These are phyloP conservation scores for Botrylloides violaceus DNA, from an alignment of 23 tunicate genomes.

Conservation along the genomic window DNA sequence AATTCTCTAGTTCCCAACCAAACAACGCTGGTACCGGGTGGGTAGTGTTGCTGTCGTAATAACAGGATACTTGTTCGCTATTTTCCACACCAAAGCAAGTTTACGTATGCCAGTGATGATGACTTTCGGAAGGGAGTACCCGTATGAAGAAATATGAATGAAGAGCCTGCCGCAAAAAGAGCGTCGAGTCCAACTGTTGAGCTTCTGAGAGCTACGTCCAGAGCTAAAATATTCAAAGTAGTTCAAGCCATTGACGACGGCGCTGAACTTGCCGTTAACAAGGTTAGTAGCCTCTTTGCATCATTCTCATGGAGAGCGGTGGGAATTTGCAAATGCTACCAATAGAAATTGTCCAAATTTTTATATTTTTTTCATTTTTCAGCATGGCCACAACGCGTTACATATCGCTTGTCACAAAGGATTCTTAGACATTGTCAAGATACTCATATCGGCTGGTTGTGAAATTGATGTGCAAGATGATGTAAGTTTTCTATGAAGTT, in stretches of 20 bases:
- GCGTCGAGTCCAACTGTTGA: not conserved
- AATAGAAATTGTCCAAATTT: no score
- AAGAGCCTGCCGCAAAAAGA: not conserved
- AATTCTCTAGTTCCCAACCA: no score
- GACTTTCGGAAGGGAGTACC: no score
- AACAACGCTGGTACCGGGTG: no score
- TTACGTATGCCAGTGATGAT: not conserved
- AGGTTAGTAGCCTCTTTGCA: slow-evolving; percentile 28
- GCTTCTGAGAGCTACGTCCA: slow-evolving; percentile 43
- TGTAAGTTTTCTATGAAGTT: slow-evolving; percentile 22
- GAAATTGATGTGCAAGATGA: slow-evolving; percentile 65
- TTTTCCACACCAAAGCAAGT: no score
- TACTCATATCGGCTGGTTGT: slow-evolving; percentile 44
- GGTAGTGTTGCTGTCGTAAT: no score
- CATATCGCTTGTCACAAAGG: slow-evolving; percentile 55
- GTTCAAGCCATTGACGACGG: slow-evolving; percentile 29
- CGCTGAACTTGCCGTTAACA: slow-evolving; percentile 48
- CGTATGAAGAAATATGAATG: not conserved
- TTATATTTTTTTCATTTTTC: slow-evolving; percentile 9
- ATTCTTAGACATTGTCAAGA: slow-evolving; percentile 38
- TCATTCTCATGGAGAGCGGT: not conserved
- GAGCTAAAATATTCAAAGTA: slow-evolving; percentile 32
- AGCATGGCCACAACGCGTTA: slow-evolving; percentile 67
- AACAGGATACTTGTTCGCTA: no score
- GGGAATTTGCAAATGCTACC: no score